Evolutionary conservation across 2,113 vertebrate species (phyloP).

Genomic region (Aythya baeri): DNA sequence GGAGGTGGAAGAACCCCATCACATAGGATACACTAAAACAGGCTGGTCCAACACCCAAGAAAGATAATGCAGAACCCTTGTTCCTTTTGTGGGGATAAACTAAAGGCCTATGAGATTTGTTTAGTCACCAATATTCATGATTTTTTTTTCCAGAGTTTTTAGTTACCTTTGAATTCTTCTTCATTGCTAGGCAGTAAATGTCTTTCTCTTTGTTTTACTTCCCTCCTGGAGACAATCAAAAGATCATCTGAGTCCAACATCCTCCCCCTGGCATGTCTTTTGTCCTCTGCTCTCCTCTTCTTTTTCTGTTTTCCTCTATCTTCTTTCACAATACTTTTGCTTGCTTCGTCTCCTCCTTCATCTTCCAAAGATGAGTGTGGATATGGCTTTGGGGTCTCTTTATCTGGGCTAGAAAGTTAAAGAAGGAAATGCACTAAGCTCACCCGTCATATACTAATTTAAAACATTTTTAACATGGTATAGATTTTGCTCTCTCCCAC

Average conservation of each 20-base stretch:
- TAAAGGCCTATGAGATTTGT: background rate
- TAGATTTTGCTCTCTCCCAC: background rate
- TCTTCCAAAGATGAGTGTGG: background rate
- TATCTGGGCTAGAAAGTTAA: slow-evolving; percentile 42
- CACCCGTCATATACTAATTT: background rate
- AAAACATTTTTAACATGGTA: background rate
- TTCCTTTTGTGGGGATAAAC: background rate
- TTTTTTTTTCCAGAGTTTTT: background rate
- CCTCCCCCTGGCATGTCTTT: background rate
- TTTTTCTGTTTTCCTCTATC: slow-evolving; percentile 12
- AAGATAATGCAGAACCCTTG: background rate
- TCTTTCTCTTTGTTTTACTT: background rate
- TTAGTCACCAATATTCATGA: background rate
- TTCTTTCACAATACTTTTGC: background rate
- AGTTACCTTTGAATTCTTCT: slow-evolving; percentile 25
- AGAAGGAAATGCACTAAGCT: background rate
- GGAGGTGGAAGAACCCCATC: background rate
- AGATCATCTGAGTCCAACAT: background rate
- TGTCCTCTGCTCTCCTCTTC: background rate
- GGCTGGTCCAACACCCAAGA: background rate
- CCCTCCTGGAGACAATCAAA: background rate
- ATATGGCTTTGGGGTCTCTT: background rate
- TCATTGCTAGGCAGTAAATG: background rate
- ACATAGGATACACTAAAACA: background rate
- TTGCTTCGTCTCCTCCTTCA: background rate